Evolutionary conservation across 1,140 invertebrate genomes (phyloP).

Genomic region (Bombus haemorrhoidalis): DNA sequence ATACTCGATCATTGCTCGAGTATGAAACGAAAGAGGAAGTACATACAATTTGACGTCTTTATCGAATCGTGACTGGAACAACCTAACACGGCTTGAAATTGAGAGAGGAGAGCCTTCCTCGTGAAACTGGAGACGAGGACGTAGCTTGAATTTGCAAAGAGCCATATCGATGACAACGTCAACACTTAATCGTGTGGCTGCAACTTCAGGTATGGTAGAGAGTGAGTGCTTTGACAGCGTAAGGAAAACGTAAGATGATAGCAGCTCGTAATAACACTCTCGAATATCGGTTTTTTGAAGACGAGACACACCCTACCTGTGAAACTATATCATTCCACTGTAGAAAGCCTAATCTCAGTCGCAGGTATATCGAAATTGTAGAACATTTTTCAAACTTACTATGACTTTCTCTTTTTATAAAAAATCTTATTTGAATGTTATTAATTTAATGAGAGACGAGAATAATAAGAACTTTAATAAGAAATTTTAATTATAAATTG

Average conservation of each 20-base stretch:
- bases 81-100: slow-evolving; percentile 24
- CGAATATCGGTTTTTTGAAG: slow-evolving; percentile 1
- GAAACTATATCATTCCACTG: slow-evolving; percentile 4
- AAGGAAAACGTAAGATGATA: slow-evolving; percentile 39
- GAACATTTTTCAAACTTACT: background rate
- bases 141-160: slow-evolving; percentile 37
- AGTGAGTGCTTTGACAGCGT: slow-evolving; percentile 30
- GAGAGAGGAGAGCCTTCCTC: slow-evolving; percentile 15
- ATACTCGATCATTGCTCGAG: background rate
- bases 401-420: background rate
- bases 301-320: background rate
- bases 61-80: slow-evolving; percentile 31
- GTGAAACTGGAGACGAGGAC: slow-evolving; percentile 39
- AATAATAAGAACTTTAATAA: too few species aligned
- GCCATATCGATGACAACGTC: slow-evolving; percentile 53
- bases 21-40: slow-evolving; percentile 6
- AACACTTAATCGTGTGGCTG: slow-evolving; percentile 47
- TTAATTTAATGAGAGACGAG: too few species aligned
- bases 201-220: background rate
- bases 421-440: too few species aligned
- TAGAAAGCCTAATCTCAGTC: background rate
- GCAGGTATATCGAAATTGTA: background rate
- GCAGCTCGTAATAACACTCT: slow-evolving; percentile 36
- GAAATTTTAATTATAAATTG: too few species aligned
- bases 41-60: slow-evolving; percentile 27